Percentiles rank a stretch among this genome's conserved stretches.
Evolutionary conservation across 2,888 invertebrate genomes (phyloP).

Genomic region (Eristalis tenax): DNA sequence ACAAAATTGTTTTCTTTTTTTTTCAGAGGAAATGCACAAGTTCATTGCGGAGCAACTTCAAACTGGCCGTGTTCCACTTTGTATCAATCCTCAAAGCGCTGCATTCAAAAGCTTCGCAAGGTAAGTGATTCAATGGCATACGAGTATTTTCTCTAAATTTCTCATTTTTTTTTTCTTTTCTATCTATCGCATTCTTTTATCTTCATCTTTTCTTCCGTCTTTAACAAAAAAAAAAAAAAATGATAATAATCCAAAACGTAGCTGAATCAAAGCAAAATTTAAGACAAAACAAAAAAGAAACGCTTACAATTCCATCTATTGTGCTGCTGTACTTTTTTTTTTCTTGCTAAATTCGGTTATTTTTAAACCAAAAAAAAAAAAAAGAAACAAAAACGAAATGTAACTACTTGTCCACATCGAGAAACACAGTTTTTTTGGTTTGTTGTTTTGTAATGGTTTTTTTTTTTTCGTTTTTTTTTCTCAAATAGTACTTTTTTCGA

Average conservation of each 20-base stretch:
- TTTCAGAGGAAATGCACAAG: conserved; percentile 98
- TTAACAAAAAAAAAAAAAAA: conserved; percentile 25
- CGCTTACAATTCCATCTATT: conserved; percentile 8
- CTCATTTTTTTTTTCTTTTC: conserved; percentile 27
- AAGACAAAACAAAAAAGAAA: neutral
- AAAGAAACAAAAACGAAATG: neutral
- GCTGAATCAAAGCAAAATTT: neutral
- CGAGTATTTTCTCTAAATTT: conserved; percentile 12
- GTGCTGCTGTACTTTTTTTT: conserved; percentile 50
- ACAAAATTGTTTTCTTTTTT: neutral
- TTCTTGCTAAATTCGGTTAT: conserved; percentile 56
- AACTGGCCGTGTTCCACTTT: conserved; percentile 97
- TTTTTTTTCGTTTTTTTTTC: neutral
- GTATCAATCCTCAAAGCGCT: conserved; percentile 99
- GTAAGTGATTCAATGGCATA: conserved; percentile 84
- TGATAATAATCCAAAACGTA: neutral
- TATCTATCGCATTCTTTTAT: conserved; percentile 37
- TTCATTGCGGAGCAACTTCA: conserved; percentile 98
- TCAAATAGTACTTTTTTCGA: neutral
- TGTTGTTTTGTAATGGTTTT: conserved; percentile 23
- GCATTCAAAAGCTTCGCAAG: conserved; percentile 99
- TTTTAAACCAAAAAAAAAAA: neutral
- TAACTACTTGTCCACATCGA: neutral
- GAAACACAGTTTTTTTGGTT: conserved; percentile 2
- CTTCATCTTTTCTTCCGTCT: conserved; percentile 18